These are phyloP conservation scores for Taurulus bubalis DNA, from an alignment of 2,113 vertebrate species.

Conservation along the genomic window DNA sequence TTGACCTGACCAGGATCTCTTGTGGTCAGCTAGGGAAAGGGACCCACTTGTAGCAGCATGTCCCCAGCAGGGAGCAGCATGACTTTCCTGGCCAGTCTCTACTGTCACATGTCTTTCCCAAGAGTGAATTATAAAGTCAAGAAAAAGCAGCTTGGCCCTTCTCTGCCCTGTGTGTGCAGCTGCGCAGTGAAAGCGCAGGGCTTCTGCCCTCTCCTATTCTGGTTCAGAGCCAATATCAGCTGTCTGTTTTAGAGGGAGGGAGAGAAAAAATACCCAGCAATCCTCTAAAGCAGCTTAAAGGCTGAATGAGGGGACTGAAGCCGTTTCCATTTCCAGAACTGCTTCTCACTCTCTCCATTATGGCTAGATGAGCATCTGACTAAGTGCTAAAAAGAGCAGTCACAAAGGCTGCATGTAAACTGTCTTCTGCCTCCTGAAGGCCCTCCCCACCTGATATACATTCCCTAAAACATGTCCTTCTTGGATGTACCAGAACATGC, in stretches of 20 bases:
- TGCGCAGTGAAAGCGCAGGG: constrained; percentile 53
- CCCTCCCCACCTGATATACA: background rate
- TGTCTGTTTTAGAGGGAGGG: constrained; percentile 69
- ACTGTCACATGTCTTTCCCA: constrained; percentile 57
- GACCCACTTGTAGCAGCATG: constrained; percentile 9
- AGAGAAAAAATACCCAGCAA: constrained; percentile 76
- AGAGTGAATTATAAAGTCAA: constrained; percentile 73
- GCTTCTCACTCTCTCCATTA: constrained; percentile 60
- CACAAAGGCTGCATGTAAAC: constrained; percentile 38
- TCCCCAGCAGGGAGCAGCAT: constrained; percentile 58
- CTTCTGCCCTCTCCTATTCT: constrained; percentile 60
- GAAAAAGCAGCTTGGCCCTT: constrained; percentile 73
- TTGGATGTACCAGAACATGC: background rate
- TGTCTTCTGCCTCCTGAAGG: constrained; percentile 25
- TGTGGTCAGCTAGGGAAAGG: constrained; percentile 31
- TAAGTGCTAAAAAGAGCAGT: constrained; percentile 50
- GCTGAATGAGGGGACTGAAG: constrained; percentile 78
- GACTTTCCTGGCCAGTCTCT: constrained; percentile 39
- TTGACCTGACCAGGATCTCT: constrained; percentile 6
- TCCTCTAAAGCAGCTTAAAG: constrained; percentile 86
- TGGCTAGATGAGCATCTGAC: constrained; percentile 64
- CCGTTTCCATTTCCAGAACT: constrained; percentile 76
- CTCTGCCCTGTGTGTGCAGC: constrained; percentile 56
- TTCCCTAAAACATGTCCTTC: constrained; percentile 3
- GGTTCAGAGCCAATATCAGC: constrained; percentile 72